Evolutionary conservation across 2,113 vertebrate species (phyloP).

Genomic region (Siniperca chuatsi): DNA sequence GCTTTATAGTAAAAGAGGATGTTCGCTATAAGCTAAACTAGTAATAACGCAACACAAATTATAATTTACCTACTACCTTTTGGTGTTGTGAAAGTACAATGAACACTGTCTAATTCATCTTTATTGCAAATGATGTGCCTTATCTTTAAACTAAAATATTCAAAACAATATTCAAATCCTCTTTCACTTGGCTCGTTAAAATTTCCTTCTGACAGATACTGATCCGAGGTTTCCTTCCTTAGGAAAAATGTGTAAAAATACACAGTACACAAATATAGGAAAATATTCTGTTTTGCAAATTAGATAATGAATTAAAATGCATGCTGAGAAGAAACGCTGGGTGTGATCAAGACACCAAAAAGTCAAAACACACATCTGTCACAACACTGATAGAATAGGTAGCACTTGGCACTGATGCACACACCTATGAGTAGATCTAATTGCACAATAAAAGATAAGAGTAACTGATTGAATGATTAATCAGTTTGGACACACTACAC

Average conservation of each 20-base stretch:
- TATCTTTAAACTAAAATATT: slow-evolving; percentile 38
- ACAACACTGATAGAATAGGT: not conserved
- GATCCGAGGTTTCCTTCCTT: slow-evolving; percentile 1
- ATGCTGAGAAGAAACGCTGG: not conserved
- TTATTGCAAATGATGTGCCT: not conserved
- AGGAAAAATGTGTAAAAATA: slow-evolving; percentile 1
- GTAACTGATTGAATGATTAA: not conserved
- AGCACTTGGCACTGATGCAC: not conserved
- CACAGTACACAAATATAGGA: not conserved
- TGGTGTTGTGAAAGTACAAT: not conserved
- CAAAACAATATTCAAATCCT: slow-evolving; percentile 53
- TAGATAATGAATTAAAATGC: not conserved
- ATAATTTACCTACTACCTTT: not conserved
- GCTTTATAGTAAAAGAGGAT: slow-evolving; percentile 23
- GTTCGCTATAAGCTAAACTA: not conserved
- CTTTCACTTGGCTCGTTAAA: not conserved
- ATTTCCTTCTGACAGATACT: not conserved
- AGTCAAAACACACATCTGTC: not conserved
- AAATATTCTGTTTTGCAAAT: slow-evolving; percentile 28
- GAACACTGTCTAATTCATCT: not conserved
- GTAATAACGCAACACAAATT: not conserved
- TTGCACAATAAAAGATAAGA: slow-evolving; percentile 1
- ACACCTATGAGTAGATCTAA: not conserved
- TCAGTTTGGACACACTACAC: not conserved
- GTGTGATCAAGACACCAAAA: slow-evolving; percentile 17